Conservation (phyloP, 2,888 invertebrate genomes). For the Morpho deidamia region DNA sequence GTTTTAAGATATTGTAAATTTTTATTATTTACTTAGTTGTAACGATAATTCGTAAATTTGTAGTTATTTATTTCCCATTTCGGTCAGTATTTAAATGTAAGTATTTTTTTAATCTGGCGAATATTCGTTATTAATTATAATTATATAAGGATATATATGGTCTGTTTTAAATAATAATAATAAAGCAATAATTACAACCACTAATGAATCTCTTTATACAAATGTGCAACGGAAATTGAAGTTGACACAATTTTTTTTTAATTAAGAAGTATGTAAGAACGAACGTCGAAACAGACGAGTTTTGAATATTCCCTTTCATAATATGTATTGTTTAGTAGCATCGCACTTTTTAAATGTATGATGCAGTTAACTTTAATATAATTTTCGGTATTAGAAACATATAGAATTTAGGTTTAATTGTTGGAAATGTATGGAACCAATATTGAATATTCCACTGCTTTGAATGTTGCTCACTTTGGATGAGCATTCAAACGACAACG, state of each 20-base stretch:
- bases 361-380: slow-evolving; percentile 20
- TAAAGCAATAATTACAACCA: slow-evolving; percentile 49
- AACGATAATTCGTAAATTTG: slow-evolving; percentile 52
- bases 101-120: slow-evolving; percentile 54
- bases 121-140: slow-evolving; percentile 45
- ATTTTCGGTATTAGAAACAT: slow-evolving; percentile 26
- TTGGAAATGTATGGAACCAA: slow-evolving; percentile 30
- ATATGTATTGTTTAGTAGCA: slow-evolving; percentile 15
- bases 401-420: slow-evolving; percentile 22
- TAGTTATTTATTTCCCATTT: slow-evolving; percentile 73
- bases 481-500: slow-evolving; percentile 32
- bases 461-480: slow-evolving; percentile 49
- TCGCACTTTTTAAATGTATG: slow-evolving; percentile 14
- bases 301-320: slow-evolving; percentile 11
- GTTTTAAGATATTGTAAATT: slow-evolving; percentile 61
- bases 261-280: slow-evolving; percentile 8
- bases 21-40: slow-evolving; percentile 57
- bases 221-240: slow-evolving; percentile 15
- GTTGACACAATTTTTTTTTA: slow-evolving; percentile 10
- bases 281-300: slow-evolving; percentile 9
- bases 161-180: too few species aligned
- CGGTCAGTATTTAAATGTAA: slow-evolving; percentile 77
- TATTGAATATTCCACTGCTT: slow-evolving; percentile 36
- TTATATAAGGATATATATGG: slow-evolving; percentile 38
- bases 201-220: slow-evolving; percentile 24